Evolutionary conservation across 2,888 invertebrate genomes (phyloP), one percentile per base, ranked within the genome.

Genomic region (Urechis unicinctus): DNA sequence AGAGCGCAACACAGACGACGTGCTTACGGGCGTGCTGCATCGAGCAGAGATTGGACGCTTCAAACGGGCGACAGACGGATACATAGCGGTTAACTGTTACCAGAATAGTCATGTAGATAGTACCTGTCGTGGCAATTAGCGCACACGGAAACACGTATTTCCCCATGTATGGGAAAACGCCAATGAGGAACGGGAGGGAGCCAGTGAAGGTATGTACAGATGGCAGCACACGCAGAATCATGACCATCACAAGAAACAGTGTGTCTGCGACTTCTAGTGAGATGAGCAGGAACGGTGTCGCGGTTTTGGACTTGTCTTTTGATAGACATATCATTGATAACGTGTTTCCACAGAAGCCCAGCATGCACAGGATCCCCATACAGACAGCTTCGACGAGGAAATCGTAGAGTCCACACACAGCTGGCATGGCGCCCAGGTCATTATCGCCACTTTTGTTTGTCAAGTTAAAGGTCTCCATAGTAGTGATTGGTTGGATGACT

Each of bases 261-360:
- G 63, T 64, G 42, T 65, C 65, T n/a, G 65, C 64, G 13, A 65
- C 29, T 25, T 59, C 63, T 1, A 65, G 54, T 21, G 59, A 59
- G 25, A 60, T 46, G 48, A 65, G 53, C 2, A 65, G 57, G 54
- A 62, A 61, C 1, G 63, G 65, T 2, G 65, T 65, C 42, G 65
- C 65, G 13, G 63, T 64, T 41, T 65, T 65, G 28, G 61, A 64
- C 29, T 57, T 59, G 55, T 65, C 65, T 44, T 49, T 52, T 52
- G 51, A 50, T 31, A 65, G 52, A 45, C 63, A 64, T 36, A 65
- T 28, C 49, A 64, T 61, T 5, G 65, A 65, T 22, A 64, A 52
- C 13, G 54, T 60, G 56, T 65, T 65, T 6, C 65, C 65, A 50
- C 52, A 43, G 54, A 64, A 64, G 22, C 65, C 65, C 30, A 64